Conservation (phyloP, 2,888 invertebrate species). For the Macaria notata region DNA sequence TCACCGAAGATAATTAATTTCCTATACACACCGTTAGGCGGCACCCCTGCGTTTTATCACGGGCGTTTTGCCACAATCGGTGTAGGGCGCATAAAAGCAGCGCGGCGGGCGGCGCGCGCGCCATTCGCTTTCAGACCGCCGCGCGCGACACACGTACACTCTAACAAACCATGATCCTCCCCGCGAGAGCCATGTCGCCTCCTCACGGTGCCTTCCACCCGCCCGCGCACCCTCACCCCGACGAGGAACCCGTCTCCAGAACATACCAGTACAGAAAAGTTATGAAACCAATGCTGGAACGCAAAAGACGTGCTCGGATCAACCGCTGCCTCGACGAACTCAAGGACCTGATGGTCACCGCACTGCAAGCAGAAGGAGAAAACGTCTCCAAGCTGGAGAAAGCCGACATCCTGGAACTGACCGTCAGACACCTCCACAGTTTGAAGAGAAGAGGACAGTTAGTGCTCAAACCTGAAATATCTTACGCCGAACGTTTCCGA, state of each 20-base stretch:
- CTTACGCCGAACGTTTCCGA: slow-evolving; percentile 90
- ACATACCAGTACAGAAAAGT: slow-evolving; percentile 96
- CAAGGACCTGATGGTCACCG: slow-evolving; percentile 93
- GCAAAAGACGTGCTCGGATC: slow-evolving; percentile 93
- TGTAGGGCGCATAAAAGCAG: slow-evolving; percentile 77
- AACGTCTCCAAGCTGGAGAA: slow-evolving; percentile 94
- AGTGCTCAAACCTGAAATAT: slow-evolving; percentile 83
- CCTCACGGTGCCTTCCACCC: slow-evolving; percentile 77
- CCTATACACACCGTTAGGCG: slow-evolving; percentile 36
- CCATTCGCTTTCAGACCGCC: slow-evolving; percentile 74
- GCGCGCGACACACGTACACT: slow-evolving; percentile 58
- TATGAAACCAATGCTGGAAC: slow-evolving; percentile 95
- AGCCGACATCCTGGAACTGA: slow-evolving; percentile 92
- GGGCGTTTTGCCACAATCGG: slow-evolving; percentile 80
- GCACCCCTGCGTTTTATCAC: slow-evolving; percentile 78
- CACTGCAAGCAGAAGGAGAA: slow-evolving; percentile 93
- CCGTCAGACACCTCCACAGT: slow-evolving; percentile 92
- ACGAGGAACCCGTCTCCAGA: slow-evolving; percentile 88
- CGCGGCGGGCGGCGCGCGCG: slow-evolving; percentile 68
- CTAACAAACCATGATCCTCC: slow-evolving; percentile 65
- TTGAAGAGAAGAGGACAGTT: slow-evolving; percentile 86
- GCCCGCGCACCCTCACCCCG: slow-evolving; percentile 66
- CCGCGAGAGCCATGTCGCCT: slow-evolving; percentile 77
- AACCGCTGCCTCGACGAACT: slow-evolving; percentile 94
- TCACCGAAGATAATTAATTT: slow-evolving; percentile 8